A percentile compares a stretch with the other conserved stretches of the same genome.
phyloP scores from a whole-genome alignment of 2,797 vertebrate genomes.

The Onychomys torridus region DNA sequence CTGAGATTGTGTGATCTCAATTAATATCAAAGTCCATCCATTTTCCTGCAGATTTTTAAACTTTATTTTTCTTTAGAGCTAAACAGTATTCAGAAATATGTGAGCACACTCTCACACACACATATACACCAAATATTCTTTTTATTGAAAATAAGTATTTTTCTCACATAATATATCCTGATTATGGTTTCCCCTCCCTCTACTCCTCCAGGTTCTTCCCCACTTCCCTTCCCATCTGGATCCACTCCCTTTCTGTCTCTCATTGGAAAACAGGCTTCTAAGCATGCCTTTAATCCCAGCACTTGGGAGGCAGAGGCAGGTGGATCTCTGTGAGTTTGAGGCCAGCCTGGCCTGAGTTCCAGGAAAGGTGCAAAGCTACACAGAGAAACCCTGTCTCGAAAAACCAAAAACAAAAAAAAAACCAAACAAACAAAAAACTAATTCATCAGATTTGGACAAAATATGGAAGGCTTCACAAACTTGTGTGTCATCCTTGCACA shows the following conservation, averaged over 20 bases:
- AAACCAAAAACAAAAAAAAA: no score
- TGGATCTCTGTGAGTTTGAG: no score
- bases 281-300: no score
- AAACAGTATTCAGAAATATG: background rate
- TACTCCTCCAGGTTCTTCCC: background rate
- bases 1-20: background rate
- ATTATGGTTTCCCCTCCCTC: background rate
- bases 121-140: background rate
- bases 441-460: background rate
- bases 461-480: background rate
- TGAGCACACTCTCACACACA: background rate
- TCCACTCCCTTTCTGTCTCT: no score
- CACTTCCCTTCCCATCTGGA: background rate
- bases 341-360: no score
- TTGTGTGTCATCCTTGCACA: background rate
- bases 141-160: background rate
- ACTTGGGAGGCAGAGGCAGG: no score
- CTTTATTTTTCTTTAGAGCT: background rate
- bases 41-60: background rate
- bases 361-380: no score
- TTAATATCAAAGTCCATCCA: background rate
- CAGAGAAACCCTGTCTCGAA: no score
- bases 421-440: no score
- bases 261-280: background rate
- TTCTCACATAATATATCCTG: background rate